phyloP scores from a whole-genome alignment of 1,140 invertebrate species.

The Lerema accius region DNA sequence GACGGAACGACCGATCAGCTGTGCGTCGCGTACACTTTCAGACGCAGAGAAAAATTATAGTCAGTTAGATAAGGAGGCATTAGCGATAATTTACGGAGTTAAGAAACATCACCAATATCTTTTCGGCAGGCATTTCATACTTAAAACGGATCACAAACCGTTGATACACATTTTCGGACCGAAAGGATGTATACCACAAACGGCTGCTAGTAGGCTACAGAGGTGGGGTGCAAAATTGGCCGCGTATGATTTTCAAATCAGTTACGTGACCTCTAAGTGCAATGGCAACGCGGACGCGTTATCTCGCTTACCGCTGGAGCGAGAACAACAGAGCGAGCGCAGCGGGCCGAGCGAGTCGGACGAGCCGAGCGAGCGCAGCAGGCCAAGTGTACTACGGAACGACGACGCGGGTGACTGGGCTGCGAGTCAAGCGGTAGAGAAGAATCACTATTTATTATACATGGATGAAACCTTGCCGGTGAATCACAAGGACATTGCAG shows the following conservation, averaged over 20 bases:
- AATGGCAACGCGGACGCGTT: constrained; percentile 45
- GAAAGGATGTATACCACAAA: constrained; percentile 41
- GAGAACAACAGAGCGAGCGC: too few species aligned
- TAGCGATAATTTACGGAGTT: constrained; percentile 40
- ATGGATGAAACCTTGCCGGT: constrained; percentile 39
- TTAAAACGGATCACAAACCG: constrained; percentile 34
- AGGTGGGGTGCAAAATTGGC: constrained; percentile 42
- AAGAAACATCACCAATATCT: constrained; percentile 40
- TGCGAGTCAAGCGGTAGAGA: not conserved
- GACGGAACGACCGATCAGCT: constrained; percentile 34
- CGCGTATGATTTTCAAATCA: constrained; percentile 45
- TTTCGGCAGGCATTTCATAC: constrained; percentile 34
- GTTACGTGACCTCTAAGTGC: constrained; percentile 38
- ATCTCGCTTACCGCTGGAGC: constrained; percentile 44
- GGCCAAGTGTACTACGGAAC: too few species aligned
- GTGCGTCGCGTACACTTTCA: constrained; percentile 31
- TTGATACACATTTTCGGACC: constrained; percentile 54
- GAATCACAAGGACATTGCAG: constrained; percentile 37
- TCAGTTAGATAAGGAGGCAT: constrained; percentile 38
- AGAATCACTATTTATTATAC: constrained; percentile 37
- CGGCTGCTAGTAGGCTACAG: constrained; percentile 49
- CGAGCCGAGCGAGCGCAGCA: too few species aligned
- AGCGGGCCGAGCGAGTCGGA: too few species aligned
- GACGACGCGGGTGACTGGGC: not conserved
- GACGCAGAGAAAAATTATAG: constrained; percentile 36